Evolutionary conservation across 2,797 vertebrate genomes (phyloP), one percentile per base, ranked within the genome.

Genomic region (Nannoperca australis): DNA sequence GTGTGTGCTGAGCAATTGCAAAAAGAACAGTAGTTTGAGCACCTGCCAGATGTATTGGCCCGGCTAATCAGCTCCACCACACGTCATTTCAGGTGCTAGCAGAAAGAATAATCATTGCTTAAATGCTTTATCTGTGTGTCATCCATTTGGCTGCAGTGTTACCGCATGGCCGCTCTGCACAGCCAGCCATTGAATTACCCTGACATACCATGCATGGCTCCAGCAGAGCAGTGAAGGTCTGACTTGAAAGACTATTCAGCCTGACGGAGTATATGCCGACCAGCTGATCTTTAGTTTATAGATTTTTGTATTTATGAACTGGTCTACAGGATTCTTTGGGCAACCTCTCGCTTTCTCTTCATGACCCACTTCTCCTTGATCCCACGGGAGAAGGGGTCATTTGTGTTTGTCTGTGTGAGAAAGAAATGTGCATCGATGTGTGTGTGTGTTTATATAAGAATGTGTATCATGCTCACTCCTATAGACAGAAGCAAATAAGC

Each of bases 261-360:
- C 86, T 87, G 87, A 91, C 88, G 83, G 86, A 72, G 85, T 90
- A 87, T 88, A 73, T 85, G 81, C 79, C 44, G 58, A 83, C 88
- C 67, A 78, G 85, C 89, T 91, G 92, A 93, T 94, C 92, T 94
- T 93, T 91, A 91, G 81, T 88, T 91, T 92, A 95, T 93, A 79
- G 93, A 95, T 94, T 92, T 92, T 84, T 22, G 51, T 68, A 83
- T 81, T 85, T 91, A 90, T 92, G 86, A 93, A 90, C 88, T 91
- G 83, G 76, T 87, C 82, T 86, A 90, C 90, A 81, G 88, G 84
- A 93, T 92, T 93, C 82, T 83, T 82, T 85, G 68, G 30, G 78
- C 86, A 86, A 63, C 71, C 80, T 81, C 69, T 38, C 67, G 71
- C 58, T 65, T 66, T 85, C 69, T 80, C 64, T 71, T 55, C 79